Evolutionary conservation across 2,888 invertebrate genomes (phyloP).

Genomic region (Heliconius ismenius): DNA sequence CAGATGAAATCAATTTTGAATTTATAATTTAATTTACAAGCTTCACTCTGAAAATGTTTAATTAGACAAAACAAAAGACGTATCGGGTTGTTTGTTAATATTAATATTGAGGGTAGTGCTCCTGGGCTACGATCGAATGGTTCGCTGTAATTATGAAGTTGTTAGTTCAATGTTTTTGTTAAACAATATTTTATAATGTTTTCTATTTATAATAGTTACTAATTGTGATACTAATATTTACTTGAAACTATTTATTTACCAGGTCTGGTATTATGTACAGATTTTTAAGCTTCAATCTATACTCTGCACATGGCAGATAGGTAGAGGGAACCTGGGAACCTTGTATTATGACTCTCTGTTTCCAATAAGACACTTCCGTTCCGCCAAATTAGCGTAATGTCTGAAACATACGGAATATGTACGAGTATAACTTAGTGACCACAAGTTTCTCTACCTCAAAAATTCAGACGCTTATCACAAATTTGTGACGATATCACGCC

Average conservation of each 20-base stretch:
- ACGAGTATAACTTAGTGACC: background rate
- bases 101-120: conserved; percentile 5
- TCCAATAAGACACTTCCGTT: too few relatives aligned
- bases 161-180: background rate
- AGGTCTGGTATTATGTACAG: too few relatives aligned
- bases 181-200: too few relatives aligned
- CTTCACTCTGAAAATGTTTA: conserved; percentile 59
- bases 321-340: too few relatives aligned
- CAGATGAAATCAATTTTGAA: conserved; percentile 67
- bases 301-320: too few relatives aligned
- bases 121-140: background rate
- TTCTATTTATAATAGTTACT: too few relatives aligned
- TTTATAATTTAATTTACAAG: conserved; percentile 70
- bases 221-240: too few relatives aligned
- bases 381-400: too few relatives aligned
- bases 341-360: too few relatives aligned
- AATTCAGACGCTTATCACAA: background rate
- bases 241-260: too few relatives aligned
- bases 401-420: too few relatives aligned
- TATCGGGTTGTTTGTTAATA: conserved; percentile 47
- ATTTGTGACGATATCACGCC: background rate
- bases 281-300: too few relatives aligned
- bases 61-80: conserved; percentile 54
- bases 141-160: background rate
- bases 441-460: background rate